A percentile compares a stretch with the other conserved stretches of the same genome.
Conservation (phyloP, 2,113 vertebrate species). For the Corythornis vintsioides region DNA sequence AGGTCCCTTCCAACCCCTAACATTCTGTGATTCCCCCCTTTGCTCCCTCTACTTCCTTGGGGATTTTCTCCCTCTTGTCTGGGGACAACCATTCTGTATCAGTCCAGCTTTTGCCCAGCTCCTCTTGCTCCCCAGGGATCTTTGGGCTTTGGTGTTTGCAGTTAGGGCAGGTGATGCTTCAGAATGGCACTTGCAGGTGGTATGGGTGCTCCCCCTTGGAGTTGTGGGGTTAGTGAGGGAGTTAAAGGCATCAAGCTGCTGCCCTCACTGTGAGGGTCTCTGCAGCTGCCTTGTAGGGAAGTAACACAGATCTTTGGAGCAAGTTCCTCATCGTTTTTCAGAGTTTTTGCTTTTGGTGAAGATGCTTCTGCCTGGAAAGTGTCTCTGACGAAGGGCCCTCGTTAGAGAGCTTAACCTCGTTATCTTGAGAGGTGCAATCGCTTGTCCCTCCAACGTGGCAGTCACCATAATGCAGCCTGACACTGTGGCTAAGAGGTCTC, state of each 20-base stretch:
- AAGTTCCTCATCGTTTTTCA: background rate
- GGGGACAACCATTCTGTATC: background rate
- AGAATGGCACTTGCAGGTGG: background rate
- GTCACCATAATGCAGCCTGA: background rate
- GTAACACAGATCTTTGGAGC: background rate
- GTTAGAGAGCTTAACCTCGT: background rate
- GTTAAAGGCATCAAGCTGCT: background rate
- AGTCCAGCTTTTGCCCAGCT: background rate
- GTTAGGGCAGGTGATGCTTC: background rate
- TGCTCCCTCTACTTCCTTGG: background rate
- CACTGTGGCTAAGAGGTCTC: background rate
- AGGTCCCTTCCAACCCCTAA: no score
- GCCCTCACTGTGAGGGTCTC: background rate
- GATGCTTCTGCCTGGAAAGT: background rate
- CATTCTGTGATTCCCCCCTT: background rate
- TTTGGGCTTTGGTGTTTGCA: background rate
- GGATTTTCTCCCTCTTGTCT: background rate
- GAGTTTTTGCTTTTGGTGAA: background rate
- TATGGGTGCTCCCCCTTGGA: background rate
- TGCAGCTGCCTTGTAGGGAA: background rate
- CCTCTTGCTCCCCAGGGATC: background rate
- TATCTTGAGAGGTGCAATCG: background rate
- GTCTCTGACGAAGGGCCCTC: background rate
- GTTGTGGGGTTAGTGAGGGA: rapidly evolving
- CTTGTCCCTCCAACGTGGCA: background rate